phyloP scores from a whole-genome alignment of 2,113 vertebrate genomes.

The Pardalotus punctatus region DNA sequence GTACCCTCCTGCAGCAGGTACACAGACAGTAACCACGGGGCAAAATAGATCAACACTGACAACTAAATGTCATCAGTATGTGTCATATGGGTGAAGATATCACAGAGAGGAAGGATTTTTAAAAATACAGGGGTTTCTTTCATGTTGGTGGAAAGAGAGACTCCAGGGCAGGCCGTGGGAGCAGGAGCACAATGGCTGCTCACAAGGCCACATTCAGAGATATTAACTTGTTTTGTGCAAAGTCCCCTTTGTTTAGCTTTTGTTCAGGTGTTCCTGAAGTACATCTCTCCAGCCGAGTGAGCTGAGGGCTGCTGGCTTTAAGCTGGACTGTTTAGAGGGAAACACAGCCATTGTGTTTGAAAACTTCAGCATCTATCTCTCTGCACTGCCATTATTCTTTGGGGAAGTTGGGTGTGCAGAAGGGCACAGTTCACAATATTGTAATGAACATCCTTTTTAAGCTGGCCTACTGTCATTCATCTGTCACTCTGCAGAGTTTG shows the following conservation, averaged over 20 bases:
- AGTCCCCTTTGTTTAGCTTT: too few species aligned
- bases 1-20: background rate
- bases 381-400: background rate
- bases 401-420: background rate
- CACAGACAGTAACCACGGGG: background rate
- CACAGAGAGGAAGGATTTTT: background rate
- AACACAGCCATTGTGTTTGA: background rate
- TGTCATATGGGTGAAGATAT: background rate
- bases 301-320: background rate
- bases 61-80: rapidly evolving
- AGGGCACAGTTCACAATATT: background rate
- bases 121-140: background rate
- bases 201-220: background rate
- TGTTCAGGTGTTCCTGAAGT: rapidly evolving
- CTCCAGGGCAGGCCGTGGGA: rapidly evolving
- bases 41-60: background rate
- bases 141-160: background rate
- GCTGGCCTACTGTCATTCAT: background rate
- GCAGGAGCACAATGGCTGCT: background rate
- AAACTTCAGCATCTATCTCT: background rate
- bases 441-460: background rate
- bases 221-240: background rate
- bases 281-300: background rate
- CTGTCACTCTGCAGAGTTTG: background rate
- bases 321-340: background rate